Base-by-base conservation (phyloP, 1,140 invertebrate genomes). In the Drosophila watanabei region DNA sequence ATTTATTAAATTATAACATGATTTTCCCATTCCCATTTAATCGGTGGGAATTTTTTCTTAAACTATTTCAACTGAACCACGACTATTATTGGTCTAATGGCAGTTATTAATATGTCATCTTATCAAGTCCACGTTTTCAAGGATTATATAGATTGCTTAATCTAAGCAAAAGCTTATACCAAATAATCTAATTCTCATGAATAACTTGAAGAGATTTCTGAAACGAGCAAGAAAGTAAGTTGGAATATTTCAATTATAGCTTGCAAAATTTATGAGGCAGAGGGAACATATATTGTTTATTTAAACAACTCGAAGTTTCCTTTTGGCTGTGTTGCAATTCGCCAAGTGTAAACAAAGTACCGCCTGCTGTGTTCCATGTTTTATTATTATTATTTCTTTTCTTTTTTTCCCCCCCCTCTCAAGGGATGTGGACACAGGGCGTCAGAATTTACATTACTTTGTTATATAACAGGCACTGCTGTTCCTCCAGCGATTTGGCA, bases 381-480 rank as follows among this genome's bases (percentile, higher is more conserved):
- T 57, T 39, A 57, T 57, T 57, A 56, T 56, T 56, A 57, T 57
- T 56, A 37, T 57, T 56, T 35, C 0, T 54, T 4, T 52, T 5
- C 24, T 35, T 2, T 5, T 35, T 45, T 16, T 13, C 10, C 20
- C 43, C 20, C 43, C 5, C 8, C 9, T 43, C 41, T 49, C 68
- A 30, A 46, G 28, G 28, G 51, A 41, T 46, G 61, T 37, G n/a
- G 62, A 66, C 56, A 66, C 56, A 66, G 35, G 65, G 68, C 68
- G 64, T 56, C 49, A 70, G 65, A 65, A 65, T 52, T 66, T 70
- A 51, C 30, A 60, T 72, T 69, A 71, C 37, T 49, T 73, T 51
- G 45, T 73, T 72, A 43, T 73, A 73, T 71, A 69, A 71, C 52
- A 37, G 20, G 32, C 35, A 11, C 68, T 33, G 20, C 18, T 49